phyloP scores from a whole-genome alignment of 2,888 invertebrate species.

The Mongoloraphidia duomilia region DNA sequence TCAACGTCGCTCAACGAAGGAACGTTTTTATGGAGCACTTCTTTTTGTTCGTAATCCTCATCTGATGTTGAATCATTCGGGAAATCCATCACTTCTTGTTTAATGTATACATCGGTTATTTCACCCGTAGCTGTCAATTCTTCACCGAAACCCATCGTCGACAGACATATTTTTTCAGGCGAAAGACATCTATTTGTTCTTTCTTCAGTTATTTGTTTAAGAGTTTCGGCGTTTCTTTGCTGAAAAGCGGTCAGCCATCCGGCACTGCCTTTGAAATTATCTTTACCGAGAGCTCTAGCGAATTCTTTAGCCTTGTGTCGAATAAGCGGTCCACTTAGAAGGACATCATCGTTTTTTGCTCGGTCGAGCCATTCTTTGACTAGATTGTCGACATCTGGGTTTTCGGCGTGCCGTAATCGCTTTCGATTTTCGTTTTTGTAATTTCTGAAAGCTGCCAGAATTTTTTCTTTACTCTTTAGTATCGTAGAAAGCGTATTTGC shows the following conservation, averaged over 20 bases:
- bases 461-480: constrained; percentile 8
- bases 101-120: too few relatives aligned
- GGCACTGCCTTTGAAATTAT: constrained; percentile 8
- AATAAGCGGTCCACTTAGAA: constrained; percentile 12
- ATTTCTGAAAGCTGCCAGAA: constrained; percentile 8
- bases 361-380: constrained; percentile 10
- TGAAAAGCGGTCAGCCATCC: constrained; percentile 12
- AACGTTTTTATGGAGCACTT: too few relatives aligned
- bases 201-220: constrained; percentile 2
- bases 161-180: too few relatives aligned
- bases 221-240: constrained; percentile 7
- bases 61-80: too few relatives aligned
- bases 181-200: background rate
- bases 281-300: constrained; percentile 5
- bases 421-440: constrained; percentile 4
- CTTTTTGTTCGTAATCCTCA: too few relatives aligned
- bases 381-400: constrained; percentile 9
- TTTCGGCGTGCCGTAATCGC: constrained; percentile 5
- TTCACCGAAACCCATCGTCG: too few relatives aligned
- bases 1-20: too few relatives aligned
- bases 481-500: constrained; percentile 11
- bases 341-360: constrained; percentile 6
- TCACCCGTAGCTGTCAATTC: too few relatives aligned
- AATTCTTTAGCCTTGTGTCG: constrained; percentile 11
- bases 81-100: too few relatives aligned